These are phyloP conservation scores for Sturmia bella DNA, from an alignment of 2,888 invertebrate species.

Conservation along the genomic window DNA sequence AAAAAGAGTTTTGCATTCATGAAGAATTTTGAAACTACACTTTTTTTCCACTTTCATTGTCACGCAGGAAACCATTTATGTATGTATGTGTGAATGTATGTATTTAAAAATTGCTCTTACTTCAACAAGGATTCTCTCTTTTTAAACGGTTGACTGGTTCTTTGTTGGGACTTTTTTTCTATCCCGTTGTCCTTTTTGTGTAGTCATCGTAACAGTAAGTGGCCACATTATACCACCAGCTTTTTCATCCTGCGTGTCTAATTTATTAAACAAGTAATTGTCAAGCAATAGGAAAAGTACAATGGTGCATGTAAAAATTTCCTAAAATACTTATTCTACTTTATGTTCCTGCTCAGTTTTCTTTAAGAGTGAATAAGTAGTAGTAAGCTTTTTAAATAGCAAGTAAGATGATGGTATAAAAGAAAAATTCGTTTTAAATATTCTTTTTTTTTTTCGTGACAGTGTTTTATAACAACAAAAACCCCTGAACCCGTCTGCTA, in stretches of 20 bases:
- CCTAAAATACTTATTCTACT: slow-evolving; percentile 42
- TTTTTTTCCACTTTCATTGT: background rate
- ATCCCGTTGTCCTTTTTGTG: slow-evolving; percentile 13
- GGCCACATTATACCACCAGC: slow-evolving; percentile 50
- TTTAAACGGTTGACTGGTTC: slow-evolving; percentile 44
- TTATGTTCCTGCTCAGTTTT: background rate
- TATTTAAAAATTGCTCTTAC: background rate
- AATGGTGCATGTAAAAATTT: slow-evolving; percentile 50
- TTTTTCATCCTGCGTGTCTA: slow-evolving; percentile 61
- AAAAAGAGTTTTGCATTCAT: background rate
- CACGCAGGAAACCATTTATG: too few relatives aligned
- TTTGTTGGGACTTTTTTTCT: background rate
- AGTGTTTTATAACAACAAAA: background rate
- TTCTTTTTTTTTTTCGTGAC: background rate
- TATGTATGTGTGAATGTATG: too few relatives aligned
- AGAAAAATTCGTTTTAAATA: slow-evolving; percentile 4
- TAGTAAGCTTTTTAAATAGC: background rate
- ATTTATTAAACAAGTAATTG: slow-evolving; percentile 57
- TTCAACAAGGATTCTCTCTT: slow-evolving; percentile 12
- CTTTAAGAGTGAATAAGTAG: background rate
- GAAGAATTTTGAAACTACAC: background rate
- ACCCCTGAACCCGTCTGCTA: background rate
- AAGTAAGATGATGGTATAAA: background rate
- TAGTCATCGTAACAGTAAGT: slow-evolving; percentile 52
- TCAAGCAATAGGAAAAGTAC: slow-evolving; percentile 41